Base-by-base conservation (phyloP, 2,113 vertebrate genomes). In the Sylvietta virens region DNA sequence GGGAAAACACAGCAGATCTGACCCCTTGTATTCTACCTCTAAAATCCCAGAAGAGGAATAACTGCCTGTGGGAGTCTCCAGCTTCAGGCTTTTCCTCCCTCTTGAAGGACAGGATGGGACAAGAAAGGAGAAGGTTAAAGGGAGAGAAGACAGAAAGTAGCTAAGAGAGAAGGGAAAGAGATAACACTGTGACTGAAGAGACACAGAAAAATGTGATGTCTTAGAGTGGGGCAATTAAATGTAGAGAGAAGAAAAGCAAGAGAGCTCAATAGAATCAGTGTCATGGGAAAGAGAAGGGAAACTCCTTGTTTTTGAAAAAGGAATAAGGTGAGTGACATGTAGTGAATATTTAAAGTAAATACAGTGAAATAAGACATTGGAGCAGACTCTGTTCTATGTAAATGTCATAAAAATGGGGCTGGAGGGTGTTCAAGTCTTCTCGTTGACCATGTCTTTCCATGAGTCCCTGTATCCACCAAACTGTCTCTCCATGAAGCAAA, bases 241-340 rank as follows among this genome's bases (percentile, higher is more conserved):
- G 5, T 58, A 23, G 12, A 44, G 35, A 58, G 40, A 92, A 61
- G 22, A 61, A 90, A 72, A 53, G 4, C 54, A 80, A 48, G 54
- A 66, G 24, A 66, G 6, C 15, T 26, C 10, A 30, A 70, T 11
- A 66, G 10, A 62, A 90, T 27, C 11, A 39, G 5, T 9, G 64
- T 37, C 18, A 23, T 16, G 5, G 30, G 42, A 83, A 86, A 78
- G 8, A 7, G 7, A 45, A 69, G 1, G 13, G 21, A 45, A 35
- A 16, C 0, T 3, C 4, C 10, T 13, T 33, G 1, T 51, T 30
- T 33, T 7, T 6, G 5, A 13, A 37, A 50, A 40, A 22, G 2
- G 20, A 85, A 45, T 17, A 30, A 58, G 8, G 30, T 5, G 8
- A 67, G 7, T 35, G 6, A 66, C 3, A 11, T 23, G 3, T 24